Conservation (phyloP, 2,797 vertebrate genomes). For the Typhlichthys subterraneus region DNA sequence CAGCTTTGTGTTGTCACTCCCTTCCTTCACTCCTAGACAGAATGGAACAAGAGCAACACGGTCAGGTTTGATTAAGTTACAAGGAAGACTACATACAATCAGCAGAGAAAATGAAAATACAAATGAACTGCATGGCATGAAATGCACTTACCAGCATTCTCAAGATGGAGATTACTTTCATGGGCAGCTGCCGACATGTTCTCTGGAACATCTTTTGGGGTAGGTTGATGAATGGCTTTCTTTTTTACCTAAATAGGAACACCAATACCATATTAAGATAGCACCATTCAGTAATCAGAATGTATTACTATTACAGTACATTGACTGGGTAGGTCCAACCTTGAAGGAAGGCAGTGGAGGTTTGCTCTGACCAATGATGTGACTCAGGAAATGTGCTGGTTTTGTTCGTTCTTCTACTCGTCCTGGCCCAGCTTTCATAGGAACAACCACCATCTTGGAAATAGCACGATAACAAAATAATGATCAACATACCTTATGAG, state of each 20-base stretch:
- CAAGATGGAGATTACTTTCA: slow-evolving; percentile 42
- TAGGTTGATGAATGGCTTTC: slow-evolving; percentile 81
- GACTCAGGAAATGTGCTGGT: slow-evolving; percentile 68
- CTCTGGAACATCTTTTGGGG: slow-evolving; percentile 78
- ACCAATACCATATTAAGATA: not conserved
- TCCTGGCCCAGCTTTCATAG: slow-evolving; percentile 80
- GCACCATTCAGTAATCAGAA: slow-evolving; percentile 9
- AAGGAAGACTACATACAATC: not conserved
- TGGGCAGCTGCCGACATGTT: slow-evolving; percentile 65
- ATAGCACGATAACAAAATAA: slow-evolving; percentile 16
- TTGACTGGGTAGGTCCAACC: slow-evolving; percentile 64
- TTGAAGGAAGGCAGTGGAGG: slow-evolving; percentile 93
- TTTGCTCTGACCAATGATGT: slow-evolving; percentile 72
- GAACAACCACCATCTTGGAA: slow-evolving; percentile 78
- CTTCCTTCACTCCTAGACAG: slow-evolving; percentile 69
- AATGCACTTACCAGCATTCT: slow-evolving; percentile 45
- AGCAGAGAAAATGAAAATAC: not conserved
- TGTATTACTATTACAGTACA: not conserved
- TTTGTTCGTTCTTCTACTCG: slow-evolving; percentile 80
- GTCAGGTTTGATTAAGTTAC: not conserved
- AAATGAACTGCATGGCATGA: not conserved
- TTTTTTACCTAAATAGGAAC: slow-evolving; percentile 83
- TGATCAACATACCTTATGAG: not conserved
- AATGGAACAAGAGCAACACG: slow-evolving; percentile 1
- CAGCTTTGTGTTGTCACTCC: slow-evolving; percentile 61